Conservation (phyloP, 1,140 invertebrate species). For the Procambarus clarkii region DNA sequence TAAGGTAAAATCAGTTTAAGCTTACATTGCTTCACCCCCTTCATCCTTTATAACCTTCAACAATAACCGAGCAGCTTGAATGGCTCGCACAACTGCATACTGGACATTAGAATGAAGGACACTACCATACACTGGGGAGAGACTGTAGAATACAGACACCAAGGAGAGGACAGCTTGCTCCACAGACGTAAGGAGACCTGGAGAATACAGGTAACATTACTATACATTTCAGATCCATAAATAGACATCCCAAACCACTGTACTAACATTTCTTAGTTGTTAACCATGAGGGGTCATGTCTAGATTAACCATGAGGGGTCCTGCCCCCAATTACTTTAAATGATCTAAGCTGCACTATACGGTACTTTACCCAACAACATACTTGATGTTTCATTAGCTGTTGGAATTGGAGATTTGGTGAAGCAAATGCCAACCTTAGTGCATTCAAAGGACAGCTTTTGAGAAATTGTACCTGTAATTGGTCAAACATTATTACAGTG, state of each 20-base stretch:
- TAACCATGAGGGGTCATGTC: too few species aligned
- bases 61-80: conserved; percentile 22
- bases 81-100: conserved; percentile 31
- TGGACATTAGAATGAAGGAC: conserved; percentile 19
- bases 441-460: conserved; percentile 2
- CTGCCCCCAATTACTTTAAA: too few species aligned
- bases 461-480: neutral
- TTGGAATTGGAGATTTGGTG: conserved; percentile 1
- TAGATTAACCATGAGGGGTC: too few species aligned
- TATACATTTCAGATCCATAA: neutral
- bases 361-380: neutral
- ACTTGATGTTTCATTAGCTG: neutral
- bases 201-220: neutral
- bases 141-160: conserved; percentile 25
- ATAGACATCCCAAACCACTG: too few species aligned
- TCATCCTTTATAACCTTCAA: conserved; percentile 53
- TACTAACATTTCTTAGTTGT: too few species aligned
- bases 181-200: conserved; percentile 35
- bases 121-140: conserved; percentile 5
- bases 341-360: too few species aligned
- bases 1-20: neutral
- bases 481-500: neutral
- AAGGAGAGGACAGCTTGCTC: conserved; percentile 38
- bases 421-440: neutral
- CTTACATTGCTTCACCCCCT: conserved; percentile 45